Base-by-base conservation (phyloP, 1,140 invertebrate genomes). In the Cotesia chilonis region DNA sequence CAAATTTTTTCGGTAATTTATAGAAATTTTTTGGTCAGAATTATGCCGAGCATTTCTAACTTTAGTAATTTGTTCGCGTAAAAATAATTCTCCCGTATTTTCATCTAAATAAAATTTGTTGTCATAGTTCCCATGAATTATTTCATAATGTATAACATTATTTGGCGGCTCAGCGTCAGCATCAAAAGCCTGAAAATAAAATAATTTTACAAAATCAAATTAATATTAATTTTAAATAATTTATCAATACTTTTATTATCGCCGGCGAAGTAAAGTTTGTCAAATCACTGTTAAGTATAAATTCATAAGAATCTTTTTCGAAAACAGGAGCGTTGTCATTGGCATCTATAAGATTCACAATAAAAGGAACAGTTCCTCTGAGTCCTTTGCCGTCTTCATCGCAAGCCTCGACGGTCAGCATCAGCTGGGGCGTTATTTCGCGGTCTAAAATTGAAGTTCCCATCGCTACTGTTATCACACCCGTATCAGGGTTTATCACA, bases 311-410 rank as follows among this genome's bases (percentile, higher is more conserved):
- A 6, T 90, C 86, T 80, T 92, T 92, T 70, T 94, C 91, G 79
- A 97, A 98, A 66, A 91, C 87, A 14, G 96, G 96, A 59, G 90
- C 89, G 82, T 97, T 92, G 82, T 97, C 96, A 84, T 97, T 97
- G 14, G 96, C 91, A 85, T 96, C 95, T 71, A 94, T 83, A 60
- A 95, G 85, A 83, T 91, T 91, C 74, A 95, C 90, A 68, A 92
- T 89, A 59, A 96, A 88, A 70, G 90, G 89, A 67, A 93, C 92
- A 47, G 88, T 89, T 14, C 92, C 91, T 70, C 88, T 90, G 76
- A 94, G 90, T 36, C 95, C 95, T 76, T 90, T 88, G 17, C 95
- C 94, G 77, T 93, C 91, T 81, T 93, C 93, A 84, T 97, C 96
- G 76, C 92, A 89, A 35, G 95, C 96, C 87, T 96, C 94, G 28